Base-by-base conservation (phyloP, 2,113 vertebrate species). In the Microcebus ravelobensis region DNA sequence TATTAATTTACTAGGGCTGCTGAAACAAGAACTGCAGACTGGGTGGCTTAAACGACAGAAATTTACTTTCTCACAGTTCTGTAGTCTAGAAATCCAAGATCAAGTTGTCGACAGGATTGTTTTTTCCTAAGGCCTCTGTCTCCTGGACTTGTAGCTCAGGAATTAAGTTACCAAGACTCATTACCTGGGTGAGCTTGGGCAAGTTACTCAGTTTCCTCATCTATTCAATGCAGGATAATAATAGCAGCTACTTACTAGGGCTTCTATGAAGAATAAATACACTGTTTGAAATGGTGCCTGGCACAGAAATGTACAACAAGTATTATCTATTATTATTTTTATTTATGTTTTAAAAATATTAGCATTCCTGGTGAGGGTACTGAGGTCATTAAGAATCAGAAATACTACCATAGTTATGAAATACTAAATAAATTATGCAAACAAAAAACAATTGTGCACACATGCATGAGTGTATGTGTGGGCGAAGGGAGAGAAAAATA, bases 261-360 rank as follows among this genome's bases (percentile, higher is more conserved):
- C 34, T 85, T 81, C 65, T 80, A 45, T 74, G 59, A 87, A 95
- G 42, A 92, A 65, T 61, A 87, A 73, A 89, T 65, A 85, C 1
- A 79, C 76, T 27, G 21, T 65, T 63, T 57, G 21, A 63, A 89
- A 81, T 52, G 92, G 14, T 59, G 68, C 5, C 57, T 73, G 50
- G 25, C 31, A 85, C 3, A 91, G 29, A 85, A 31, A 5, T 81
- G 15, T 29, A n/a, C 14, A 94, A 89, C 14, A 94, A 89, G 87
- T 91, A 84, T 42, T 80, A 87, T 29, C 39, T 57, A 84, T 29
- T 81, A 65, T 65, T 42, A 71, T 50, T 76, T 57, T 96, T n/a
- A 52, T 52, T 76, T 76, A 74, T 4, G 68, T 92, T 85, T 34
- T 79, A 80, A 95, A 97, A 97, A 71, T 86, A 70, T 34, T 14